These are phyloP conservation scores for Macrobrachium rosenbergii DNA, from an alignment of 1,140 invertebrate species.

Conservation along the genomic window DNA sequence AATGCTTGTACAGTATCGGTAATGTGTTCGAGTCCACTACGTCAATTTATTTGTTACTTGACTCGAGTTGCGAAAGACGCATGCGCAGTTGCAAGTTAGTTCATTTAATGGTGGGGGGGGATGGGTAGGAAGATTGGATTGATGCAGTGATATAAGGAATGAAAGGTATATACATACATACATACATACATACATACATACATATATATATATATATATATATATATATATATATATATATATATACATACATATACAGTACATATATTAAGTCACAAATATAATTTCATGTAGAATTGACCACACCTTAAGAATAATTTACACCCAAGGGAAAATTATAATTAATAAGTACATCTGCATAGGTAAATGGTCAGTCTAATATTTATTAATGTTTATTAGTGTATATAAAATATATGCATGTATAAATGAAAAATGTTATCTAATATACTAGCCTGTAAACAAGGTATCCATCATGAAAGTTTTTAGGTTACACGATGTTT, in stretches of 20 bases:
- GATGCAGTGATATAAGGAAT: not conserved
- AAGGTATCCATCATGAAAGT: too few relatives aligned
- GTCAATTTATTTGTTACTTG: too few relatives aligned
- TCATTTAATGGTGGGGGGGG: too few relatives aligned
- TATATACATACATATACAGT: conserved; percentile 1
- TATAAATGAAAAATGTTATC: not conserved
- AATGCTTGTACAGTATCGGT: too few relatives aligned
- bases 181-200: conserved; percentile 3
- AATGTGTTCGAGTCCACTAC: too few relatives aligned
- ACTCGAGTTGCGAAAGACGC: too few relatives aligned
- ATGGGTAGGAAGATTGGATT: too few relatives aligned
- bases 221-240: conserved; percentile 11
- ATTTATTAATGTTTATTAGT: not conserved
- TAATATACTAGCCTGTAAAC: too few relatives aligned
- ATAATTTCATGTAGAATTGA: not conserved
- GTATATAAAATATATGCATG: not conserved
- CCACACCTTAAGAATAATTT: too few relatives aligned
- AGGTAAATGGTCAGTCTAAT: not conserved
- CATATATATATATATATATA: conserved; percentile 15
- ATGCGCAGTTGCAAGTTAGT: too few relatives aligned
- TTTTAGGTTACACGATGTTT: too few relatives aligned
- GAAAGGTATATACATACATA: conserved; percentile 11
- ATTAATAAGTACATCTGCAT: not conserved
- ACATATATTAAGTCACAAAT: not conserved
- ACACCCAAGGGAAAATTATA: too few relatives aligned